Evolutionary conservation across 2,888 invertebrate species (phyloP).

Genomic region (Marronus borbonicus): DNA sequence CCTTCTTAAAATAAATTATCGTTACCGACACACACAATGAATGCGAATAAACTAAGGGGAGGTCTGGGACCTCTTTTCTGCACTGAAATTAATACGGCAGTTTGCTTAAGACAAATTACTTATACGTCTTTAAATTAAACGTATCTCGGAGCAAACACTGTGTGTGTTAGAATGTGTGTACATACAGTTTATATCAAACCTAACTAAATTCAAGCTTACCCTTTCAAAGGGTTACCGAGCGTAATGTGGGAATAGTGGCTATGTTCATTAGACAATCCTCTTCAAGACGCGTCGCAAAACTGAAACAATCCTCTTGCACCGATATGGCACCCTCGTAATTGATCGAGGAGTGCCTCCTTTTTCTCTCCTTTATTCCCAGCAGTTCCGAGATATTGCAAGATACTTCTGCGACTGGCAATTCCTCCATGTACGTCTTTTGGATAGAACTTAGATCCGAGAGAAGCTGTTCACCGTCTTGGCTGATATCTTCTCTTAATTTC

Average conservation of each 20-base stretch:
- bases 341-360: constrained; percentile 53
- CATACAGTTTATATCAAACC: constrained; percentile 47
- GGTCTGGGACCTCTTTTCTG: constrained; percentile 58
- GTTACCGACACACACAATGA: constrained; percentile 44
- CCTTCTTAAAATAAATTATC: constrained; percentile 46
- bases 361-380: constrained; percentile 70
- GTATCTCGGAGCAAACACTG: constrained; percentile 54
- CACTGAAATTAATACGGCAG: constrained; percentile 70
- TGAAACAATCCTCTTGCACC: constrained; percentile 69
- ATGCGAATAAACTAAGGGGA: constrained; percentile 48
- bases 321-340: constrained; percentile 58
- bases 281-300: constrained; percentile 70
- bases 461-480: constrained; percentile 77
- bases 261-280: constrained; percentile 67
- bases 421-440: constrained; percentile 57
- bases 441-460: constrained; percentile 75
- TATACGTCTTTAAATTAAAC: constrained; percentile 50
- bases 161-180: constrained; percentile 52
- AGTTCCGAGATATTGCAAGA: constrained; percentile 63
- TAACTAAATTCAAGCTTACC: constrained; percentile 55
- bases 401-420: constrained; percentile 60
- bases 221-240: constrained; percentile 66
- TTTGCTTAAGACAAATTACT: constrained; percentile 53
- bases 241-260: constrained; percentile 65
- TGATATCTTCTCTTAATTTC: constrained; percentile 71